Evolutionary conservation across 2,888 invertebrate genomes (phyloP), one percentile per base, ranked within the genome.

Genomic region (Drosophila testacea): DNA sequence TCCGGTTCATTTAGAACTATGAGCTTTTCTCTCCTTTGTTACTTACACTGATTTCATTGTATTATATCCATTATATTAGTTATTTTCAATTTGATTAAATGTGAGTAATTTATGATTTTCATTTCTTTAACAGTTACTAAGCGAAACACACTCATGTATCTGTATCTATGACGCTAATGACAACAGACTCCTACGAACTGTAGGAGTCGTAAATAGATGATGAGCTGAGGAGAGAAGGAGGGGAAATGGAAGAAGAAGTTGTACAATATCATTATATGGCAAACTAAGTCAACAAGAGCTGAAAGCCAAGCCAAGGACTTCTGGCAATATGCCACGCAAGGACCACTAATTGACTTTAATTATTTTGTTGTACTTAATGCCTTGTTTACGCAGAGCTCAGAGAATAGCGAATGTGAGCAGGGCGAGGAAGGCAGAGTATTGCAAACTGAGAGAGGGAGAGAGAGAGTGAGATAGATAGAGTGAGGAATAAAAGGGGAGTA

Each of bases 311-410:
- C 36, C 57, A 77, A 69, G 69, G 61, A 61, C 72, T 74, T 16
- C 38, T 41, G 28, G 62, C 75, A 69, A 71, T 73, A 55, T 81
- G 73, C 81, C 71, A 77, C 64, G 79, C 83, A 72, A 77, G 77
- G 65, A 82, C 66, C 88, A 79, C 90, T 89, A 90, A 89, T 89
- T 89, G 90, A 88, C 89, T 90, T 86, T 90, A 90, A 90, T 89
- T 88, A 90, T 90, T 87, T 90, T 87, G 83, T 90, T 90, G 85
- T 82, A 83, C 66, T 87, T 87, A 80, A 88, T 88, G 85, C 76
- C 79, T 83, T 88, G 85, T 89, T 87, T 85, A 83, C 82, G 81
- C 72, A 73, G 42, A 57, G 55, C 47, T 57, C 63, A 52, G 55
- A 57, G 69, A 69, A 32, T 32, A 22, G 38, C 16, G 57, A 48